These are phyloP conservation scores for Agonopterix heracliana DNA, from an alignment of 2,888 invertebrate genomes.

Conservation along the genomic window DNA sequence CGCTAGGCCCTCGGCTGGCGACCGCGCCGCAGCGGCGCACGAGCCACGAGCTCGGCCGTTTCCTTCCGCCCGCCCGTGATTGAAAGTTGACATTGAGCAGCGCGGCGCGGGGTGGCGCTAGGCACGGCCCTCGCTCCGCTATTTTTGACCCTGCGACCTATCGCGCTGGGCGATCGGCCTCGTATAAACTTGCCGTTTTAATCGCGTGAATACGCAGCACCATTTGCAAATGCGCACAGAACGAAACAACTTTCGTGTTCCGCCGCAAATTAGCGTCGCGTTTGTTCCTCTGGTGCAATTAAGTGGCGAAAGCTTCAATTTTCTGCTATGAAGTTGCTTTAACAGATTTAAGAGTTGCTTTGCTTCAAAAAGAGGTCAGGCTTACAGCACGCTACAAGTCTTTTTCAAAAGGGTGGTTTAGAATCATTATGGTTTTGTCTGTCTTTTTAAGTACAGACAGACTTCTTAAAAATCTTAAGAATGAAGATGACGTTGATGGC, in stretches of 20 bases:
- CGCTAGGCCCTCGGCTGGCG: conserved; percentile 15
- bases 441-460: not conserved
- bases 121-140: conserved; percentile 63
- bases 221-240: conserved; percentile 57
- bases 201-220: conserved; percentile 63
- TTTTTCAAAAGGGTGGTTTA: too few relatives aligned
- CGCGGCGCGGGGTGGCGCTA: conserved; percentile 61
- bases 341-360: not conserved
- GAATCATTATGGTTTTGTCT: not conserved
- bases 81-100: conserved; percentile 74
- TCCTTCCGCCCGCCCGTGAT: conserved; percentile 66
- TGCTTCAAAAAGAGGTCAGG: conserved; percentile 5
- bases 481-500: conserved; percentile 53
- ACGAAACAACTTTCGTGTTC: conserved; percentile 44
- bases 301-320: conserved; percentile 29
- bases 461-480: conserved; percentile 9
- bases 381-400: not conserved
- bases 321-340: conserved; percentile 12
- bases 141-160: conserved; percentile 71
- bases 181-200: conserved; percentile 64
- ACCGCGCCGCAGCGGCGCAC: conserved; percentile 43
- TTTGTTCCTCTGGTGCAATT: conserved; percentile 39
- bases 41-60: conserved; percentile 51
- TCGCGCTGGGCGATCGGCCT: conserved; percentile 69
- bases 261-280: conserved; percentile 44